Evolutionary conservation across 2,888 invertebrate genomes (phyloP), one percentile per base, ranked within the genome.

Genomic region (Euplagia quadripunctaria): DNA sequence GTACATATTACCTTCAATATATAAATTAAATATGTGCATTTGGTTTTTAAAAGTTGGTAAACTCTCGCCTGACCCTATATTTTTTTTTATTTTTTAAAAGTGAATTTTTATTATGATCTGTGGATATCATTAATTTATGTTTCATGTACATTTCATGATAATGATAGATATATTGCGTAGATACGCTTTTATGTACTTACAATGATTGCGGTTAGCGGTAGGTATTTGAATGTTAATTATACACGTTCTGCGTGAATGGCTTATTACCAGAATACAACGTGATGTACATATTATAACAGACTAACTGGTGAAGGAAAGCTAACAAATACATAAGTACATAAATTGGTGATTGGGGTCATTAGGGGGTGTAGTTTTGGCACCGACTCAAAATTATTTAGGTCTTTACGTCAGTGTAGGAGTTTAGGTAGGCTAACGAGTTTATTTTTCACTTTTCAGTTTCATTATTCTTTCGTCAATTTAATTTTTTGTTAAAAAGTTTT

Each of bases 181-280:
- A 51, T 66, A 51, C n/a, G 11, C 51, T 66, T 66, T 17, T 6
- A 51, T 17, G 49, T 49, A 31, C 49, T 16, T 16, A 66, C 20
- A 46, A 41, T 55, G 5, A 58, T 52, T 67, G 67, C 0, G 67
- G 67, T 67, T 67, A 52, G 52, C 49, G 16, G 46, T 41, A 5
- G 5, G 11, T 12, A n/a, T 55, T 68, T 14, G 3, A 42, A 16
- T 42, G 52, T 5, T 55, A 4, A 52, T 17, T 55, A 42, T 42
- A 55, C 67, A 42, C 42, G 55, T 52, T 68, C 49, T 68, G 31
- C 52, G 41, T 67, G 67, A 67, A 42, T 67, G 42, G 17, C 42
- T 67, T 11, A 52, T 52, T 52, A 67, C 41, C 6, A n/a, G 7
- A 49, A 43, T 51, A 51, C 16, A 66, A 49, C 31, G 31, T 51